Evolutionary conservation across 2,888 invertebrate species (phyloP), one percentile per base, ranked within the genome.

Genomic region (Rotaria sp.): DNA sequence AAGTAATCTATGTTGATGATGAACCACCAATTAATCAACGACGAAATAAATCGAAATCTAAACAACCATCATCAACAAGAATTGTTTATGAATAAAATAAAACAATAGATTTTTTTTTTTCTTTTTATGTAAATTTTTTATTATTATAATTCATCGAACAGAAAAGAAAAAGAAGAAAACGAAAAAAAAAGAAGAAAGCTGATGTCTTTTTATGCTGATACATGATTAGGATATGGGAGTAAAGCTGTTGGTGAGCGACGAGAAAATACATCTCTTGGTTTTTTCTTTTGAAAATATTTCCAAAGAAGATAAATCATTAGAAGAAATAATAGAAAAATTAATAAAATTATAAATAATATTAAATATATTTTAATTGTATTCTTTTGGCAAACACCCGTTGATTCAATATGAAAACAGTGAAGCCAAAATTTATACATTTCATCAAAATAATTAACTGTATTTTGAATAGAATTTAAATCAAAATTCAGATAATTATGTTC

Each of bases 401-500:
- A 21, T 80, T 80, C 67, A 38, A 21, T 41, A n/a, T 80, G 41
- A 80, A 45, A 80, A 13, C 8, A n/a, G 13, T 45, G 13, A 41
- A 80, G 26, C 80, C 80, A 80, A n/a, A 80, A 80, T 15, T 80
- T 24, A 26, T 80, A 80, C 80, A 80, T 80, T n/a, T 45, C 45
- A 45, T 80, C 80, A 45, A 80, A 80, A 80, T 80, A 80, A n/a
- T 80, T 80, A 4, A 2, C 0, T 80, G 15, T 4, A 21, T n/a
- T 45, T n/a, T 80, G 80, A 45, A 80, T 24, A n/a, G 26, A n/a
- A n/a, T 80, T 80, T 15, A 80, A 26, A 10, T 80, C 26, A 45
- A 80, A 80, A 80, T 45, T 26, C 2, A 80, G 13, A 45, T 80
- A 80, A 45, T 26, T 45, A 80, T 45, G 80, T 4, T 41, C n/a